Evolutionary conservation across 2,797 vertebrate genomes (phyloP).

Genomic region (Acipenser transmontanus): DNA sequence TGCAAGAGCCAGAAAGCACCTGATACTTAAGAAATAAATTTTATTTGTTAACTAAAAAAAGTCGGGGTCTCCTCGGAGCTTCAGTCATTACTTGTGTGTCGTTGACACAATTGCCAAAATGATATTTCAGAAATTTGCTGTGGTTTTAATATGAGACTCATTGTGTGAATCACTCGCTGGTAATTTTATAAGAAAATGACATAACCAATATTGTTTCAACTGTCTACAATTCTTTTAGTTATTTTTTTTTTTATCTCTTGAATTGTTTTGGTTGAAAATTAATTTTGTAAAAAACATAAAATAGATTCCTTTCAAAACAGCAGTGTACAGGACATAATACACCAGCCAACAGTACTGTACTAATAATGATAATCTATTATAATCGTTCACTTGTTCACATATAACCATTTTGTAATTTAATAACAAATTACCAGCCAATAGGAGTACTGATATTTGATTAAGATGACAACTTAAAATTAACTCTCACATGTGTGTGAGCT

Average conservation of each 20-base stretch:
- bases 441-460: too few species aligned
- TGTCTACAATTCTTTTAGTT: not conserved
- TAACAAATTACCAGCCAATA: too few species aligned
- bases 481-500: too few species aligned
- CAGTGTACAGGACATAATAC: too few species aligned
- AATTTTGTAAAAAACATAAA: not conserved
- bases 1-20: conserved; percentile 27
- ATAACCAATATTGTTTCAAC: not conserved
- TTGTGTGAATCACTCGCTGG: not conserved
- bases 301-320: too few species aligned
- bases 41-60: conserved; percentile 7
- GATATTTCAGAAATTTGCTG: conserved; percentile 14
- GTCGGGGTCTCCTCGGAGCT: conserved; percentile 5
- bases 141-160: not conserved
- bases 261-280: not conserved
- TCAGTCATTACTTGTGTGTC: conserved; percentile 9
- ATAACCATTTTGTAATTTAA: too few species aligned
- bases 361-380: too few species aligned
- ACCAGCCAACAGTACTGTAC: too few species aligned
- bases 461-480: too few species aligned
- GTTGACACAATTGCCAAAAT: conserved; percentile 9
- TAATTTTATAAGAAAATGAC: not conserved
- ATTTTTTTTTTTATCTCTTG: not conserved
- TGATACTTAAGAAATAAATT: conserved; percentile 13
- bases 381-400: too few species aligned